phyloP scores from a whole-genome alignment of 2,797 vertebrate species.

The Cygnus olor region DNA sequence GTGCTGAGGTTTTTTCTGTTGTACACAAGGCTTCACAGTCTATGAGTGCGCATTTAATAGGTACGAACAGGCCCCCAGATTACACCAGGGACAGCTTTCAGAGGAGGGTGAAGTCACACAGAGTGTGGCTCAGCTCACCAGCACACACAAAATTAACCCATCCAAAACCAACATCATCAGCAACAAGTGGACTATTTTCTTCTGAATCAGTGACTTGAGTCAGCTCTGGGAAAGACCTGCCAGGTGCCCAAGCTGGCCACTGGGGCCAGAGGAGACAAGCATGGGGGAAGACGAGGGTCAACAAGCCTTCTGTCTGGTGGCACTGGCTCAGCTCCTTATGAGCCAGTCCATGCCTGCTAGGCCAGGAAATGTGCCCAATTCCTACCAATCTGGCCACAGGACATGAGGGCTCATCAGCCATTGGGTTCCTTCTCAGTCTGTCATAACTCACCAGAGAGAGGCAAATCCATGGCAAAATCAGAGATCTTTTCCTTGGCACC shows the following conservation, averaged over 20 bases:
- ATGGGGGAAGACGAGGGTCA: accelerated
- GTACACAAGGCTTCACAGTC: background rate
- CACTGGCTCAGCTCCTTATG: background rate
- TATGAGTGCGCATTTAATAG: background rate
- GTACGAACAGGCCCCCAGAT: background rate
- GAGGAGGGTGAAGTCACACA: background rate
- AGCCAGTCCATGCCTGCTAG: background rate
- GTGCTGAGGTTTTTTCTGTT: background rate
- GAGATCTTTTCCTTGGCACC: background rate
- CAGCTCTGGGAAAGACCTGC: background rate
- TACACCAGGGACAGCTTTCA: background rate
- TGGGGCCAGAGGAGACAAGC: background rate
- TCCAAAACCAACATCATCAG: background rate
- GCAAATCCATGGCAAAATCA: background rate
- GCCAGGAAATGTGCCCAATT: accelerated
- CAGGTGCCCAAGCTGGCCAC: accelerated
- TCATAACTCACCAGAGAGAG: background rate
- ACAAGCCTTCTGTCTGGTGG: background rate
- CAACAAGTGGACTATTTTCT: background rate
- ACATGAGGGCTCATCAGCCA: background rate
- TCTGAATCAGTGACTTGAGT: background rate
- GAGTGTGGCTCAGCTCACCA: too few species aligned
- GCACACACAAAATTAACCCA: background rate
- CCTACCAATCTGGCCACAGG: background rate
- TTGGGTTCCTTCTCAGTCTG: background rate